Conservation (phyloP, 2,888 invertebrate species). For the Diaphora mendica region DNA sequence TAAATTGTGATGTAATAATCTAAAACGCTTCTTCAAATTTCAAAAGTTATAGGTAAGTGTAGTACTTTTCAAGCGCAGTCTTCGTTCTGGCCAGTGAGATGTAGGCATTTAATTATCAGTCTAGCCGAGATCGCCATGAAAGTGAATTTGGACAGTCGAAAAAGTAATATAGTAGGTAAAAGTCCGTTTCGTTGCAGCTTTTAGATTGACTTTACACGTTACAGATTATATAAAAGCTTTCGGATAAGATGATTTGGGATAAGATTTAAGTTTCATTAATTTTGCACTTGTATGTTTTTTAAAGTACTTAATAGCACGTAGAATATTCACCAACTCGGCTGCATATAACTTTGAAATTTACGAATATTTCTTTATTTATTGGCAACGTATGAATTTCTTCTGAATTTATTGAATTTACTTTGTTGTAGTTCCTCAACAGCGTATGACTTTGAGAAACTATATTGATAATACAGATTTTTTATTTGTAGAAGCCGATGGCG, state of each 20-base stretch:
- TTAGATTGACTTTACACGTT: slow-evolving; percentile 3
- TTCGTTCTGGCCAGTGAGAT: slow-evolving; percentile 36
- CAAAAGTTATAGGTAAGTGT: slow-evolving; percentile 40
- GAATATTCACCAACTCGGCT: not conserved
- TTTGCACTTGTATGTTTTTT: no score
- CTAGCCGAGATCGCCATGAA: slow-evolving; percentile 52
- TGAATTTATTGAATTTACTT: not conserved
- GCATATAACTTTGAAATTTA: not conserved
- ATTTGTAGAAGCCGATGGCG: not conserved
- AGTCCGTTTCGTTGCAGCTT: slow-evolving; percentile 6
- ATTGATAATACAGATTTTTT: not conserved
- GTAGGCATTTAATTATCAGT: slow-evolving; percentile 57
- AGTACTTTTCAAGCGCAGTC: slow-evolving; percentile 48
- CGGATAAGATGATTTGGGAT: not conserved
- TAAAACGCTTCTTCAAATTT: slow-evolving; percentile 37
- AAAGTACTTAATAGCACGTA: not conserved
- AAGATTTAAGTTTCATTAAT: not conserved
- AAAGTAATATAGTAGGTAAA: slow-evolving; percentile 25
- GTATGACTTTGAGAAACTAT: not conserved
- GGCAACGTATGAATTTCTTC: not conserved
- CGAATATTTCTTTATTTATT: not conserved
- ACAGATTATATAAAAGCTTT: not conserved
- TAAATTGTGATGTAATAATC: not conserved
- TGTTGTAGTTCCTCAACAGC: not conserved
- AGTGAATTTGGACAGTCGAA: slow-evolving; percentile 40